phyloP scores from a whole-genome alignment of 92 coral and sea anemone species.

The Palythoa grandis region DNA sequence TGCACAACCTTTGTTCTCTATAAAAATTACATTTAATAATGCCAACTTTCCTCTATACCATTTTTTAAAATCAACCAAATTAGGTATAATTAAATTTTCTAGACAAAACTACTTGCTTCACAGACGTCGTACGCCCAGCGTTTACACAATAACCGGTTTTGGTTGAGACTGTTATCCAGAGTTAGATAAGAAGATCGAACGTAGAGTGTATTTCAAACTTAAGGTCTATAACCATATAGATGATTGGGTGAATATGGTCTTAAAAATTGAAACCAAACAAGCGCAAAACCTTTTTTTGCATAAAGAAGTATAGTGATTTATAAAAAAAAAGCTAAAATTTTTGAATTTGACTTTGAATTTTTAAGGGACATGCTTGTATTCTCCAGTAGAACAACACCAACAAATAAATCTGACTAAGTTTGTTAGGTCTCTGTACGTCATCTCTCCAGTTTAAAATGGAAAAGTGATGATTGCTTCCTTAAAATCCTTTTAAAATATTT shows the following conservation, averaged over 20 bases:
- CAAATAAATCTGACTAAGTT: neutral
- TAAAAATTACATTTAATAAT: too few relatives aligned
- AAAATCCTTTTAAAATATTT: neutral
- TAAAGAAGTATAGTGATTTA: neutral
- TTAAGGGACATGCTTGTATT: too few relatives aligned
- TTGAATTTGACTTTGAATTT: too few relatives aligned
- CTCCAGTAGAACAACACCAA: neutral
- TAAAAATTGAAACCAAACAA: too few relatives aligned
- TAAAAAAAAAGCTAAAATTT: neutral
- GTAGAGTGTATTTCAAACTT: too few relatives aligned
- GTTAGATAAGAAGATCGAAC: too few relatives aligned
- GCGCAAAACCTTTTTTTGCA: too few relatives aligned
- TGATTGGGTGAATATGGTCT: too few relatives aligned
- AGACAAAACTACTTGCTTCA: neutral
- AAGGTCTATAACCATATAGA: too few relatives aligned
- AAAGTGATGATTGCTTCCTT: neutral
- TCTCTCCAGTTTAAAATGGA: constrained; percentile 3
- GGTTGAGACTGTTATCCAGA: neutral
- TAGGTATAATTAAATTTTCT: neutral
- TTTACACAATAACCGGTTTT: neutral
- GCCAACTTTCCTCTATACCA: too few relatives aligned
- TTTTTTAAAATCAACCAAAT: neutral
- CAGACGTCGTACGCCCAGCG: neutral
- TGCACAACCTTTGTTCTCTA: too few relatives aligned
- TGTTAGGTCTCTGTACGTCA: constrained; percentile 10